These are phyloP conservation scores for Darevskia nairensis DNA, from an alignment of 2,797 vertebrate species.

Conservation along the genomic window DNA sequence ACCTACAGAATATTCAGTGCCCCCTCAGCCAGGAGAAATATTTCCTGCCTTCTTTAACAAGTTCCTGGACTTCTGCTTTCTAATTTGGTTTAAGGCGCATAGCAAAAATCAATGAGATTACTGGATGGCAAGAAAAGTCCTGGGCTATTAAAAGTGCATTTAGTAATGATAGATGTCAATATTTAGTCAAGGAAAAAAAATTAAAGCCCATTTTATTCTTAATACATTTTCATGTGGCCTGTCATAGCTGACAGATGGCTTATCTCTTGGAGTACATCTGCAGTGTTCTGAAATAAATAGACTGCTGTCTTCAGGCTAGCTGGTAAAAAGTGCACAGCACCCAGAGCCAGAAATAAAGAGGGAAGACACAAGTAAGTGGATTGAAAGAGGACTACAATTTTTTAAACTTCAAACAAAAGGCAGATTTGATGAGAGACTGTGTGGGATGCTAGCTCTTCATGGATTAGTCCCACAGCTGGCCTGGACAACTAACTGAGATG, in stretches of 20 bases:
- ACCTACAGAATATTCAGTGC: neutral
- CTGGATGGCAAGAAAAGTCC: slow-evolving; percentile 54
- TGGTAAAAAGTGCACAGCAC: neutral
- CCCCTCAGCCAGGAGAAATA: slow-evolving; percentile 53
- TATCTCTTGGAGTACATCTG: slow-evolving; percentile 69
- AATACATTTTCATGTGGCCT: slow-evolving; percentile 71
- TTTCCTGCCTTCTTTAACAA: slow-evolving; percentile 60
- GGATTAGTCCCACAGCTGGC: neutral
- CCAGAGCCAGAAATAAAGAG: neutral
- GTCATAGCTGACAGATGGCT: slow-evolving; percentile 75
- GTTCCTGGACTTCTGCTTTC: slow-evolving; percentile 66
- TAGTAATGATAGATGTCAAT: slow-evolving; percentile 78
- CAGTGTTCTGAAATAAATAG: slow-evolving; percentile 69
- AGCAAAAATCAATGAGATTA: slow-evolving; percentile 73
- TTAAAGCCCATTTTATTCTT: slow-evolving; percentile 77
- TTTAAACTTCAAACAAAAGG: neutral
- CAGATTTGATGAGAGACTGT: neutral
- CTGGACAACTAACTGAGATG: no score
- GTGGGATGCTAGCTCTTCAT: neutral
- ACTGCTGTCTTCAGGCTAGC: slow-evolving; percentile 55
- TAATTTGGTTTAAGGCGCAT: slow-evolving; percentile 75
- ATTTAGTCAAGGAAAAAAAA: slow-evolving; percentile 79
- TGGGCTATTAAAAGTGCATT: slow-evolving; percentile 68
- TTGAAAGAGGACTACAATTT: neutral
- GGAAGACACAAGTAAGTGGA: neutral